Evolutionary conservation across 2,113 vertebrate genomes (phyloP), one percentile per base, ranked within the genome.

Genomic region (Psettodes erumei): DNA sequence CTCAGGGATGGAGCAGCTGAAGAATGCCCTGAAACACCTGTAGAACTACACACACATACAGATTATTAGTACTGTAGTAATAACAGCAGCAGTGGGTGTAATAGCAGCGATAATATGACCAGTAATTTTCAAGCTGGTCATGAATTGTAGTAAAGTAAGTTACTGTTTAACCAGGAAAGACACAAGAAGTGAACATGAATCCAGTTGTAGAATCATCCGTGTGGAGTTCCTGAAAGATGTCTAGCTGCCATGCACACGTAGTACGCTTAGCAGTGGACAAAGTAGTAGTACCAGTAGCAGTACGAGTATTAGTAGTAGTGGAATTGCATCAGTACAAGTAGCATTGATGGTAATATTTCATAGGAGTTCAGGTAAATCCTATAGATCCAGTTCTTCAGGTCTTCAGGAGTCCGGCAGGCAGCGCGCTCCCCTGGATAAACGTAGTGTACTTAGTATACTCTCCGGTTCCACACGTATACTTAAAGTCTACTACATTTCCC

Each of bases 401-500:
- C 45, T 28, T 18, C n/a, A 7, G 68, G 9, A 18, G 74, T 68
- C 55, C 66, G 30, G 90, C 72, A 82, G 88, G 59, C 55, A 61
- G 75, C 75, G 72, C 58, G 66, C 72, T 43, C 65, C 86, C 90
- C 89, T 92, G 90, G 86, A 91, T 91, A 93, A 94, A 93, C 90
- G 88, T 94, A 94, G 93, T 94, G 90, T 92, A 93, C 93, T 94
- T 93, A 93, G 93, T 93, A 94, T 94, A 94, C 93, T 87, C 80
- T 76, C 62, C 85, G 40, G 30, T 86, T 84, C 71, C 86, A 79
- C 85, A 92, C 83, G 92, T 94, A 94, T 94, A 94, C 93, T 90
- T 85, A 70, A 90, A 93, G 93, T 93, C 91, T 86, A 93, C 93
- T 94, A 94, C 92, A 92, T 94, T 94, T 93, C 68, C 86, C 90